These are phyloP conservation scores for Calyptommatus sinebrachiatus DNA, from an alignment of 2,113 vertebrate genomes.

Conservation along the genomic window DNA sequence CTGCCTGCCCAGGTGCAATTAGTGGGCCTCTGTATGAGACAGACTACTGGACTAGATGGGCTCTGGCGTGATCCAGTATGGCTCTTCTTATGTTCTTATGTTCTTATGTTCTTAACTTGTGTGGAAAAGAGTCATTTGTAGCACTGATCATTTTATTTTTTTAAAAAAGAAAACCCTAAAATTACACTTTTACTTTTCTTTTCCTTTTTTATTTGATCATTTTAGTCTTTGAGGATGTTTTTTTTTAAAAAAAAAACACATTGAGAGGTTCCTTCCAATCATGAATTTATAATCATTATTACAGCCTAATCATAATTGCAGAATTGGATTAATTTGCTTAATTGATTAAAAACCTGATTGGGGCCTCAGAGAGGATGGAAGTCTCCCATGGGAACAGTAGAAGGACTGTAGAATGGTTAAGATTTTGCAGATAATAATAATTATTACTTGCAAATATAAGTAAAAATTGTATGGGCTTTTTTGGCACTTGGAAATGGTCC, in stretches of 20 bases:
- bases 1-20: too few species aligned
- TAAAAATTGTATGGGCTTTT: slow-evolving; percentile 4
- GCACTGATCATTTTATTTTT: background rate
- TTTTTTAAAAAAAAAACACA: background rate
- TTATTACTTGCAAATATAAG: slow-evolving; percentile 12
- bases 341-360: slow-evolving; percentile 40
- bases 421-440: slow-evolving; percentile 7
- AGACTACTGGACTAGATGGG: too few species aligned
- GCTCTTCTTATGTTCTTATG: too few species aligned
- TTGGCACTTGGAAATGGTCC: too few species aligned
- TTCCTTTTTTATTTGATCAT: slow-evolving; percentile 28
- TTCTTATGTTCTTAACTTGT: too few species aligned
- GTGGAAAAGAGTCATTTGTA: background rate
- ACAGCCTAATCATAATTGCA: slow-evolving; percentile 33
- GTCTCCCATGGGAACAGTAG: slow-evolving; percentile 8
- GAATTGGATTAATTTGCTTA: slow-evolving; percentile 38
- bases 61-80: too few species aligned
- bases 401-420: background rate
- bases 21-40: too few species aligned
- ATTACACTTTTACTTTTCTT: background rate
- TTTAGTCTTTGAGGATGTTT: slow-evolving; percentile 31
- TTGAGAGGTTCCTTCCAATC: slow-evolving; percentile 34
- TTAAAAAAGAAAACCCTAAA: background rate
- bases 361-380: slow-evolving; percentile 22
- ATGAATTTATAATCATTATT: slow-evolving; percentile 36